Conservation (phyloP, 1,140 invertebrate genomes). For the Euglossa dilemma region DNA sequence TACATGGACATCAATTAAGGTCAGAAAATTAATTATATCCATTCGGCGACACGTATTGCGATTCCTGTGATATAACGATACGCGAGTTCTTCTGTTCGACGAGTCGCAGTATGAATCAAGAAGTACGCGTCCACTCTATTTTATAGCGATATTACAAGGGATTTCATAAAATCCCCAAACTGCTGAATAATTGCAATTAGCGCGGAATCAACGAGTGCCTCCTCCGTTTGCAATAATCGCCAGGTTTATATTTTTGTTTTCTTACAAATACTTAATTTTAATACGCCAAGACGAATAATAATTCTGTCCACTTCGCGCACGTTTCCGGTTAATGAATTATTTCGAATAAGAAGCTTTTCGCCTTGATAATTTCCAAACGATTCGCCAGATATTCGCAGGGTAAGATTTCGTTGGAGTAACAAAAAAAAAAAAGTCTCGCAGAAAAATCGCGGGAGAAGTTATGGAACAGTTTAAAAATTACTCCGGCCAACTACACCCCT, state of each 20-base stretch:
- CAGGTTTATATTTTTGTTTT: no score
- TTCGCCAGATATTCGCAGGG: not conserved
- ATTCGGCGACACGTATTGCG: not conserved
- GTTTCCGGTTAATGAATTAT: not conserved
- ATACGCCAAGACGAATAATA: no score
- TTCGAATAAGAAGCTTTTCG: not conserved
- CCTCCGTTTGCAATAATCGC: no score
- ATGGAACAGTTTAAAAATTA: not conserved
- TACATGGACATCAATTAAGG: constrained; percentile 3
- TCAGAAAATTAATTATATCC: constrained; percentile 6
- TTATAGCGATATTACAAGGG: not conserved
- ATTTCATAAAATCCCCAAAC: no score
- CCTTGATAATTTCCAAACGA: not conserved
- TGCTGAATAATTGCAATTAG: not conserved
- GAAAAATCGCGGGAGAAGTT: not conserved
- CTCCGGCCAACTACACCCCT: not conserved
- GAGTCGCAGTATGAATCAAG: not conserved
- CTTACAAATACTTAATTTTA: no score
- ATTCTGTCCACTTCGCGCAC: no score
- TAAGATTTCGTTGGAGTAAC: not conserved
- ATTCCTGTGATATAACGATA: not conserved
- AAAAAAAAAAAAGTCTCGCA: not conserved
- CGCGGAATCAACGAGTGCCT: not conserved
- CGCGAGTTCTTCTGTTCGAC: not conserved
- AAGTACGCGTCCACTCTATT: not conserved